These are phyloP conservation scores for Charaxes varanes DNA, from an alignment of 1,140 invertebrate species.

Conservation along the genomic window DNA sequence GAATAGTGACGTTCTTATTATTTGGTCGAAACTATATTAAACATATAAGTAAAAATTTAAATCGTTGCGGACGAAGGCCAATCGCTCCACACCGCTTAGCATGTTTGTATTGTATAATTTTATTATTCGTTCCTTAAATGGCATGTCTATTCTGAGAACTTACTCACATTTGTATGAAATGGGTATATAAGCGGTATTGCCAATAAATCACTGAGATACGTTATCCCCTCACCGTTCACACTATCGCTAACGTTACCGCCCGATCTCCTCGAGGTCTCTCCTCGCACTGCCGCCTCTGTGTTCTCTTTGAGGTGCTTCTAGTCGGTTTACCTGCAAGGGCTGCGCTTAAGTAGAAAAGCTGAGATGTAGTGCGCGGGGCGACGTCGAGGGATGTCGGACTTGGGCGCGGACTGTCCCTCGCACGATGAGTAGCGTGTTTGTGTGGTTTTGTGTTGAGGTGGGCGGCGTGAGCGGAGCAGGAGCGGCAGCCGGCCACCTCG, in stretches of 20 bases:
- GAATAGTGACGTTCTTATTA: background rate
- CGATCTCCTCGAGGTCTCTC: constrained; percentile 49
- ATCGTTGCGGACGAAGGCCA: constrained; percentile 43
- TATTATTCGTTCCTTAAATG: constrained; percentile 52
- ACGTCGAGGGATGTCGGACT: constrained; percentile 32
- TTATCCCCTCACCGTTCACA: constrained; percentile 53
- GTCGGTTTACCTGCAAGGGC: constrained; percentile 24
- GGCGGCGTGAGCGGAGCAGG: constrained; percentile 67
- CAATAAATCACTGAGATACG: constrained; percentile 55
- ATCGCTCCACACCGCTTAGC: constrained; percentile 66
- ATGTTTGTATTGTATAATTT: constrained; percentile 58
- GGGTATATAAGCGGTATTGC: constrained; percentile 64
- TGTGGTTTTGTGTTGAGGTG: constrained; percentile 73
- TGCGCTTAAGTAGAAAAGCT: constrained; percentile 25
- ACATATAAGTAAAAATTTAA: constrained; percentile 51
- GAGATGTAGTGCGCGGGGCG: constrained; percentile 35
- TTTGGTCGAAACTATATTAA: background rate
- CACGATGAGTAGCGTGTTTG: constrained; percentile 72
- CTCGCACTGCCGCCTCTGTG: constrained; percentile 42
- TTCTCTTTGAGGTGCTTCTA: constrained; percentile 27
- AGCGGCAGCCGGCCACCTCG: constrained; percentile 61
- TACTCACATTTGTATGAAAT: constrained; percentile 62
- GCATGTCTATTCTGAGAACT: constrained; percentile 61
- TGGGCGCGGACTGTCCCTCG: constrained; percentile 39
- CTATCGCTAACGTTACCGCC: constrained; percentile 57